Evolutionary conservation across 37 sponge, comb jelly and placozoan genomes (phyloP).

Genomic region (Aplysina aerophoba): DNA sequence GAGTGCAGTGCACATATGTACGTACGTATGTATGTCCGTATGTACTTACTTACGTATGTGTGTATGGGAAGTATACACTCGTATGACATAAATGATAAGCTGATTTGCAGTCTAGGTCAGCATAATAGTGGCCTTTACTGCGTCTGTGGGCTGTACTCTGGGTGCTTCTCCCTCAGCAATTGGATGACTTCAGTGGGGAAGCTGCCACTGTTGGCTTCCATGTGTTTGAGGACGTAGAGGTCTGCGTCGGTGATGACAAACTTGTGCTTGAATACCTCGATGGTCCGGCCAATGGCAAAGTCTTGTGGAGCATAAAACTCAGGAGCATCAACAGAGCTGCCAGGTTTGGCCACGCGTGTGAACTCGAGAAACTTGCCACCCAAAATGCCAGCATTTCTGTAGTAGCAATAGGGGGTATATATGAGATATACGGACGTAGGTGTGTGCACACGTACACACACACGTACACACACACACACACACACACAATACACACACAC

Average conservation of each 20-base stretch:
- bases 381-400: slow-evolving; percentile 93
- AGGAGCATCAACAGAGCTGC: slow-evolving; percentile 70
- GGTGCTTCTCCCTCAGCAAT: slow-evolving; percentile 73
- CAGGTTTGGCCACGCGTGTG: slow-evolving; percentile 82
- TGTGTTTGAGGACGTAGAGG: slow-evolving; percentile 87
- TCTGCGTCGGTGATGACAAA: slow-evolving; percentile 93
- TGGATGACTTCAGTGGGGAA: slow-evolving; percentile 82
- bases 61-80: no score
- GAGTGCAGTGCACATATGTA: no score
- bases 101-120: not conserved
- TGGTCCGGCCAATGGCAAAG: slow-evolving; percentile 83
- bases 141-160: not conserved
- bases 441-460: not conserved
- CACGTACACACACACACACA: not conserved
- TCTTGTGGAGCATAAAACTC: slow-evolving; percentile 87
- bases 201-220: slow-evolving; percentile 67
- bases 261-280: slow-evolving; percentile 90
- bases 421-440: not conserved
- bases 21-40: no score
- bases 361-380: slow-evolving; percentile 94
- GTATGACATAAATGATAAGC: not conserved
- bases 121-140: no score
- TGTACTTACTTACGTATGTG: no score
- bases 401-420: slow-evolving; percentile 10
- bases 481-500: not conserved